These are phyloP conservation scores for Papilio glaucus DNA, from an alignment of 1,140 invertebrate species.

Conservation along the genomic window DNA sequence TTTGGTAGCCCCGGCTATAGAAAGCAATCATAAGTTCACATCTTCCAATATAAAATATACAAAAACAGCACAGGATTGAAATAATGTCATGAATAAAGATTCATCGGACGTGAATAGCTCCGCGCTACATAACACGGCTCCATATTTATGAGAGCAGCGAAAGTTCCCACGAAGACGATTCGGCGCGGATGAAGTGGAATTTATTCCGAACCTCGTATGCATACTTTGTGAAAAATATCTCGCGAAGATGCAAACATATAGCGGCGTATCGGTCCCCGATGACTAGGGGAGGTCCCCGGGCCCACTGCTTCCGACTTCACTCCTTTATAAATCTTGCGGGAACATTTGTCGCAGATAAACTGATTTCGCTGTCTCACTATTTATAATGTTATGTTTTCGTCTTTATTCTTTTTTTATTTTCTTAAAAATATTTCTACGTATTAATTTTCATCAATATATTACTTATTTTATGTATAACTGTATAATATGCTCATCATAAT, in stretches of 20 bases:
- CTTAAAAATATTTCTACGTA: no score
- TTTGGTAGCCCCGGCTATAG: no score
- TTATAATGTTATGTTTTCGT: slow-evolving; percentile 5
- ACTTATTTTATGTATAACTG: no score
- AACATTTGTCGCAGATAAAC: slow-evolving; percentile 47
- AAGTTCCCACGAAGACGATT: slow-evolving; percentile 47
- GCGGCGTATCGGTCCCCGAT: slow-evolving; percentile 54
- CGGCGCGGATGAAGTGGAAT: slow-evolving; percentile 46
- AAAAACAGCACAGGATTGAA: neutral
- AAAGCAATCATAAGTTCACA: neutral
- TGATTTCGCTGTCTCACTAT: slow-evolving; percentile 14
- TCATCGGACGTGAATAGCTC: slow-evolving; percentile 41
- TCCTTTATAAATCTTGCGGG: slow-evolving; percentile 54
- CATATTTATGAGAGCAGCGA: slow-evolving; percentile 52
- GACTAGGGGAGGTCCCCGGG: slow-evolving; percentile 46
- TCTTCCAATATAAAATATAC: neutral
- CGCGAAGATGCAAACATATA: slow-evolving; percentile 56
- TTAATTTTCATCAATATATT: no score
- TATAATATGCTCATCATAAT: no score
- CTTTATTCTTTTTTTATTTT: neutral
- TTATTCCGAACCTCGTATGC: slow-evolving; percentile 52
- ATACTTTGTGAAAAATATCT: slow-evolving; percentile 67
- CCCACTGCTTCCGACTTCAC: slow-evolving; percentile 47
- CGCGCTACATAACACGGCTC: slow-evolving; percentile 40
- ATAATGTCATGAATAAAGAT: neutral